phyloP scores from a whole-genome alignment of 2,113 vertebrate species.

The Xyliphius kryptos region DNA sequence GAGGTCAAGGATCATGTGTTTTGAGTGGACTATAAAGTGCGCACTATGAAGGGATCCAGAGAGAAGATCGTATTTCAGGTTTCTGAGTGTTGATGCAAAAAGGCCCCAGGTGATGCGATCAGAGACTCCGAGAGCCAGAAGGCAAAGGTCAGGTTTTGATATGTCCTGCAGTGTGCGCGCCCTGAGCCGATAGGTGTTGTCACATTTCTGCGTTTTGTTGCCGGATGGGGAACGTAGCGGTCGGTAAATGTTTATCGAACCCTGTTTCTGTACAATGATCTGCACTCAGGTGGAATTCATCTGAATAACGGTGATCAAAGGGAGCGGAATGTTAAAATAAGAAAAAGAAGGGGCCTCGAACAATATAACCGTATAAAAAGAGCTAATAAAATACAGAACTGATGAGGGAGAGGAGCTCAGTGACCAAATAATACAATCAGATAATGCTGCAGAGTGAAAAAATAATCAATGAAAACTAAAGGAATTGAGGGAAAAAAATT shows the following conservation, averaged over 20 bases:
- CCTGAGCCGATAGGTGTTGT: conserved; percentile 1
- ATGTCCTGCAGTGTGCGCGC: conserved; percentile 3
- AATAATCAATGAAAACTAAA: no score
- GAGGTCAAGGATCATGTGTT: conserved; percentile 24
- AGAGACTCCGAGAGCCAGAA: background rate
- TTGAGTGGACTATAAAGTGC: conserved; percentile 17
- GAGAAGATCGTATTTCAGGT: conserved; percentile 4
- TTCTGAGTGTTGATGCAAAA: background rate
- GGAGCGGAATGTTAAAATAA: no score
- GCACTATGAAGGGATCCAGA: conserved; percentile 9
- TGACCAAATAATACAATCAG: no score
- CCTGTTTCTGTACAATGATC: no score
- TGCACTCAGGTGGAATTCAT: no score
- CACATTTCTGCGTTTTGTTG: conserved; percentile 45
- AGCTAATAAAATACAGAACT: no score
- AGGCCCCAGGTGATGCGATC: background rate
- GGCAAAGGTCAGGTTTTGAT: conserved; percentile 6
- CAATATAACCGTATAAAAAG: no score
- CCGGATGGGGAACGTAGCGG: conserved; percentile 49
- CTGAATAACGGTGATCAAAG: no score
- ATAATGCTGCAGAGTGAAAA: no score
- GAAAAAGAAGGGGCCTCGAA: no score
- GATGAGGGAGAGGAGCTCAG: no score
- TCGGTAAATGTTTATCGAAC: conserved; percentile 80
- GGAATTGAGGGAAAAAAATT: no score